Evolutionary conservation across 2,888 invertebrate genomes (phyloP), one percentile per base, ranked within the genome.

Genomic region (Cheilosia impressa): DNA sequence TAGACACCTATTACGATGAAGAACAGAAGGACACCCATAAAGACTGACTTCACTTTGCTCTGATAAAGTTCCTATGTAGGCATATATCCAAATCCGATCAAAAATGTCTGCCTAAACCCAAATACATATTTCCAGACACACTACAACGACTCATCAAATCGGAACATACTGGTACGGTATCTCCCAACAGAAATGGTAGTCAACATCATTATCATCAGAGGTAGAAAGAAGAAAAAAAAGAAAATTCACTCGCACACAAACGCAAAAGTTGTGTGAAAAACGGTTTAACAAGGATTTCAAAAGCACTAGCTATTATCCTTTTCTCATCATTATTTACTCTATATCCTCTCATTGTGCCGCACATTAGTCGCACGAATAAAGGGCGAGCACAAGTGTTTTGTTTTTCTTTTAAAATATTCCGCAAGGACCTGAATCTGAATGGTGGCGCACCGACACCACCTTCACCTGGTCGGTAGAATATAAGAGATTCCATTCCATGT

Each of bases 301-400:
- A 77, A 81, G 72, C 72, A 76, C 76, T 80, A 53, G 72, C 76
- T 80, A 53, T 66, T 76, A 71, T 76, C 71, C 76, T 68, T 68
- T 77, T 38, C 71, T 77, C 72, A 71, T 72, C 76, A 81, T 76
- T 68, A 85, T 77, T 66, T 72, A 71, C 55, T 63, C 10, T 19
- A 57, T 19, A 50, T 73, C 45, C 65, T 71, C 24, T 60, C 53
- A 41, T 45, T 78, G 66, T 68, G 68, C 47, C 52, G 65, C 69
- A 60, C 65, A 84, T 84, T 84, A 84, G 75, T 84, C 55, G 66
- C 58, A 45, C n/a, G 77, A 65, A 82, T 71, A 71, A 80, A 80
- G 62, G 71, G 71, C 71, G 80, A 80, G 53, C 66, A 60, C 75
- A 71, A 85, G 76, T 85, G 84, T 85, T 80, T 80, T 85, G 80